Conservation (phyloP, 2,797 vertebrate genomes). For the Lepilemur ruficaudatus region DNA sequence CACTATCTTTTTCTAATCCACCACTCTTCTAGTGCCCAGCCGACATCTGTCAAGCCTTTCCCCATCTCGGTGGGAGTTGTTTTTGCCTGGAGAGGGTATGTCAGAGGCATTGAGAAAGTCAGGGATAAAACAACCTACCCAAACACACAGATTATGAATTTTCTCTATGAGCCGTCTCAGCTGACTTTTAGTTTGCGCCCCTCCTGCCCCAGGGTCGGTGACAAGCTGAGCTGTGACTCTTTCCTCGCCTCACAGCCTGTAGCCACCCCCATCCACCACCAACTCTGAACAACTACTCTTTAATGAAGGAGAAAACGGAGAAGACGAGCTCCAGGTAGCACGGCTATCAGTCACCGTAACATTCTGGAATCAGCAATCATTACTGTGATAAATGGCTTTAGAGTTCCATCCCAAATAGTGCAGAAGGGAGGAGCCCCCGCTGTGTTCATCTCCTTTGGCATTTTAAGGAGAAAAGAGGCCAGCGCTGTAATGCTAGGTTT, state of each 20-base stretch:
- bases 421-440: neutral
- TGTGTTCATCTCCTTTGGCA: neutral
- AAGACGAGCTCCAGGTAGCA: neutral
- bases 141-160: neutral
- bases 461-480: constrained; percentile 22
- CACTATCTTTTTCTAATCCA: neutral
- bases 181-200: neutral
- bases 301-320: neutral
- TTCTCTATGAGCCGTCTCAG: neutral
- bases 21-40: neutral
- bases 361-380: constrained; percentile 1
- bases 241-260: neutral
- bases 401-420: neutral
- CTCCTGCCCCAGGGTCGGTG: neutral
- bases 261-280: neutral
- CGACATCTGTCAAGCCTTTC: neutral
- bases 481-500: neutral
- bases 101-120: neutral
- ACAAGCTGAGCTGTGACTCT: neutral
- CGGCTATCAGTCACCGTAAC: neutral
- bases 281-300: neutral
- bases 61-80: rapidly evolving
- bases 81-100: neutral
- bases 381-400: constrained; percentile 49
- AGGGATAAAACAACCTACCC: neutral